Conservation (phyloP, 2,797 vertebrate species). For the Poecilia wingei region DNA sequence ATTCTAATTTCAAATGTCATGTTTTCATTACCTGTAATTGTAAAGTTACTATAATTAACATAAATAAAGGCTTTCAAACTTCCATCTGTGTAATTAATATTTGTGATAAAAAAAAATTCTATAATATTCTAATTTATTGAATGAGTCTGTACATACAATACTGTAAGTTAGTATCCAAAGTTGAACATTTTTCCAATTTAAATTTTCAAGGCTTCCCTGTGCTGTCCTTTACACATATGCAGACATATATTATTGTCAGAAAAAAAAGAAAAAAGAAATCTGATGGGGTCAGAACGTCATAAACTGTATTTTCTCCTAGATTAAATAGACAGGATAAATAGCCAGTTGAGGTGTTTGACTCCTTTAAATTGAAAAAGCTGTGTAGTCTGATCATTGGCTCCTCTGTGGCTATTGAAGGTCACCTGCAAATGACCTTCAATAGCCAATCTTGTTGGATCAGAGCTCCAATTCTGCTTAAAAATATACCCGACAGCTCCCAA, state of each 20-base stretch:
- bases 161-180: background rate
- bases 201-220: background rate
- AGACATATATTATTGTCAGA: background rate
- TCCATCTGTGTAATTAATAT: too few species aligned
- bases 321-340: background rate
- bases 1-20: too few species aligned
- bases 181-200: too few species aligned
- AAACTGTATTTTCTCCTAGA: background rate
- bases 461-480: constrained; percentile 42
- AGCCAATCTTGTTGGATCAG: constrained; percentile 50
- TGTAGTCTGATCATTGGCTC: constrained; percentile 25
- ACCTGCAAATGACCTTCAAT: constrained; percentile 63
- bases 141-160: background rate
- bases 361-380: constrained; percentile 12
- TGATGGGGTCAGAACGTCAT: background rate
- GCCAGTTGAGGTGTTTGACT: background rate
- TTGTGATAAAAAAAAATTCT: too few species aligned
- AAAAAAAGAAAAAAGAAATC: background rate
- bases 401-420: background rate
- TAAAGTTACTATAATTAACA: too few species aligned
- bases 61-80: too few species aligned
- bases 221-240: background rate
- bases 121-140: too few species aligned
- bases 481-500: constrained; percentile 55
- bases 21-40: too few species aligned